Conservation (phyloP, 2,113 vertebrate species). For the Pelecanus crispus region DNA sequence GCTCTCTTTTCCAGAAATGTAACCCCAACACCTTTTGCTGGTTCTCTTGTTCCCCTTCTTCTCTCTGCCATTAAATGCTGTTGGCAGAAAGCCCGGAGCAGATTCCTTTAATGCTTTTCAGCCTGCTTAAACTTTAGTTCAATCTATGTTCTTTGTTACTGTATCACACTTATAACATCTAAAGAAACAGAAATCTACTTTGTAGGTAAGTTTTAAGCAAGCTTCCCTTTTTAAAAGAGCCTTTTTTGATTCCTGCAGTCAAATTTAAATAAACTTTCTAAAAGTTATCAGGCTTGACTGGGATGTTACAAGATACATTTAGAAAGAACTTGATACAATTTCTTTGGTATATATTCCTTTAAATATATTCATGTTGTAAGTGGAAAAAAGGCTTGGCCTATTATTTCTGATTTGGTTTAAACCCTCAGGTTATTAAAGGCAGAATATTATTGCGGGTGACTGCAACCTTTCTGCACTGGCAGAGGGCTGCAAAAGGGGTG, state of each 20-base stretch:
- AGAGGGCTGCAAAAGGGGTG: not conserved
- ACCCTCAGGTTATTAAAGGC: not conserved
- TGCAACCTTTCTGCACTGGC: rapidly evolving
- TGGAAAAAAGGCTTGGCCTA: not conserved
- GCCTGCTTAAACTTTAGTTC: not conserved
- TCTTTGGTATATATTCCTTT: not conserved
- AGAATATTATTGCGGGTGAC: not conserved
- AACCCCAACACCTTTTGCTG: not conserved
- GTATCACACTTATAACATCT: not conserved
- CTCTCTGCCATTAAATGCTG: not conserved
- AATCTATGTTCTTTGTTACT: not conserved
- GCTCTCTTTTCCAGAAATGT: not conserved
- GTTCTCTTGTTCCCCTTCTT: not conserved
- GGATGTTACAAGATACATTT: not conserved
- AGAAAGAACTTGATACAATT: not conserved
- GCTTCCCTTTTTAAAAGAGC: not conserved
- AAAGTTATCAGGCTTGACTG: not conserved
- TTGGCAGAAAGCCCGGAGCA: not conserved
- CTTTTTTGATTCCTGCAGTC: not conserved
- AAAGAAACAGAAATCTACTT: not conserved
- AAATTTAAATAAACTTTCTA: not conserved
- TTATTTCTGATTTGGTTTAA: not conserved
- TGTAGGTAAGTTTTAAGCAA: not conserved
- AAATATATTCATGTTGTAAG: not conserved
- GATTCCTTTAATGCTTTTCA: not conserved